Evolutionary conservation across 1,140 invertebrate genomes (phyloP), one percentile per base, ranked within the genome.

Genomic region (Trinorchestia longiramus): DNA sequence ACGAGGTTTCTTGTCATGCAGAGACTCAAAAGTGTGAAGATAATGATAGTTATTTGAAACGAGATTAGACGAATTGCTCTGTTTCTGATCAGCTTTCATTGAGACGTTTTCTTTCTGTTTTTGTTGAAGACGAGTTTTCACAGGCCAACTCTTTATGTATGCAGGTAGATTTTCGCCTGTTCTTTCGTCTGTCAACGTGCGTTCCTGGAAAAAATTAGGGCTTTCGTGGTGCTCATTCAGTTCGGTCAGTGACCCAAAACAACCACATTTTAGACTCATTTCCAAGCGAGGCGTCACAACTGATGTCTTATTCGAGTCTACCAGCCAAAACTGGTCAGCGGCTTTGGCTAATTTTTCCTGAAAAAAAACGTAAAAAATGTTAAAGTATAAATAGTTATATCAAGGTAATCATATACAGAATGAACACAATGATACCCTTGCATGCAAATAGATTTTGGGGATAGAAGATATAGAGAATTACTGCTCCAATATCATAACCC

Each of bases 211-310:
- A 41, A 42, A 92, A 43, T 42, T 43, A 42, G 43, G 42, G 41
- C 43, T 44, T 8, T 42, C 47, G 19, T 53, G 47, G 47, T 19
- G 43, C 41, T 42, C 19, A 11, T 44, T 43, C 40, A 28, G 43
- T 8, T 40, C 90, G 8, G 90, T 15, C 11, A 15, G 41, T 92
- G 41, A 44, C 43, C 43, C 43, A 42, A 42, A 1, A 44, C 90
- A 92, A 44, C 90, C 43, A 42, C 90, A 92, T 8, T 43, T 44
- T 36, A 92, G 36, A 44, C 90, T 92, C 90, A 92, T 92, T 92
- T 92, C 90, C 43, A 92, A 44, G 43, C 90, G 90, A 42, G 90
- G 90, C 41, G 90, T 92, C 90, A 92, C 90, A 3, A 92, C 90
- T 40, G 41, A 92, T 92, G 90, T 92, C 90, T 28, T 8, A 43